Percentiles rank a stretch among this genome's conserved stretches.
Conservation (phyloP, 2,797 vertebrate genomes). For the Coregonus suidteri region DNA sequence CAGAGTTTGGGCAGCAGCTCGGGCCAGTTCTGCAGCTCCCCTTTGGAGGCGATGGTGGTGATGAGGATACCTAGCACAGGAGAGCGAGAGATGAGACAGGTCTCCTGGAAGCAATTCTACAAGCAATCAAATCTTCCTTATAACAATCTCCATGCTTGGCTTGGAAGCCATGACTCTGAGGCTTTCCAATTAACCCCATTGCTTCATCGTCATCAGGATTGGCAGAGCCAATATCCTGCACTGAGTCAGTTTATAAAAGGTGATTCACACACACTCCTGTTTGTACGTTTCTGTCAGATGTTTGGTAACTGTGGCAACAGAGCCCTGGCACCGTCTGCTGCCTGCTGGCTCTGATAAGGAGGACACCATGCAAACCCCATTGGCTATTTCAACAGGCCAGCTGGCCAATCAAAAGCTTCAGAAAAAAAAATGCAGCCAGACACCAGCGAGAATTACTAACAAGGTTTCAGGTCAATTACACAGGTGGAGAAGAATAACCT, state of each 20-base stretch:
- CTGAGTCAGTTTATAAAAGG: not conserved
- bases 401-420: constrained; percentile 1
- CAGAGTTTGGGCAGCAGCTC: constrained; percentile 96
- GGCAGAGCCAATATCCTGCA: not conserved
- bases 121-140: not conserved
- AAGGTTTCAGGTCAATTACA: not conserved
- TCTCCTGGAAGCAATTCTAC: not conserved
- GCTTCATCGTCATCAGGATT: not conserved
- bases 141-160: not conserved
- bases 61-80: constrained; percentile 89
- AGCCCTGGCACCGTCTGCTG: not conserved
- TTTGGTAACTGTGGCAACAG: constrained; percentile 25
- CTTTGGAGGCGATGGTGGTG: constrained; percentile 97
- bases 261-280: not conserved
- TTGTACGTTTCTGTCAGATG: constrained; percentile 3
- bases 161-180: no score
- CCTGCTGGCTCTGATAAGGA: not conserved
- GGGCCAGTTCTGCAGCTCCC: constrained; percentile 96
- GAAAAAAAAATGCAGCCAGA: not conserved
- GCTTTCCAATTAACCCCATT: not conserved
- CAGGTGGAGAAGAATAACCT: not conserved
- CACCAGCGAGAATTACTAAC: not conserved
- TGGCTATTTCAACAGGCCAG: not conserved
- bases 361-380: not conserved
- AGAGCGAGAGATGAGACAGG: not conserved